phyloP scores from a whole-genome alignment of 2,113 vertebrate species.

The Seriola quinqueradiata region DNA sequence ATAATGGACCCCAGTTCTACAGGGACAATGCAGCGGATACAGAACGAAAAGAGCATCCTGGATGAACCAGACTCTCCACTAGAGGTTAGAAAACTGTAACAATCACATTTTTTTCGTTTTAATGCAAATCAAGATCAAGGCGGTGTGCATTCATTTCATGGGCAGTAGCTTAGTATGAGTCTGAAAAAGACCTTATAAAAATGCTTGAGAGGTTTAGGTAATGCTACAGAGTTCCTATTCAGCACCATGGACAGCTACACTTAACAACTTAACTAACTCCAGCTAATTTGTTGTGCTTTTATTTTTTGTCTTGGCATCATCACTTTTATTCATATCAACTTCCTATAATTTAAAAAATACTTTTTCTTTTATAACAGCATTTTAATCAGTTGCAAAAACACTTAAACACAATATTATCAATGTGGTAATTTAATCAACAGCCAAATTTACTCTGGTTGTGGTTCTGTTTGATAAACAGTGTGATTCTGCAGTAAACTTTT shows the following conservation, averaged over 20 bases:
- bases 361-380: rapidly evolving
- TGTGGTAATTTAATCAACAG: background rate
- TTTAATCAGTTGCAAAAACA: background rate
- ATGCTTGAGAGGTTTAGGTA: rapidly evolving
- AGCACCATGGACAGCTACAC: conserved; percentile 50
- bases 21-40: background rate
- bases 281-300: background rate
- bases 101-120: background rate
- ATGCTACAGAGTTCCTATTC: rapidly evolving
- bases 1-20: conserved; percentile 6
- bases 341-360: background rate
- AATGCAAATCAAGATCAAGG: no score
- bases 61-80: conserved; percentile 6
- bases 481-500: background rate
- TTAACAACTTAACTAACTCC: rapidly evolving
- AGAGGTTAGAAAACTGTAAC: conserved; percentile 28
- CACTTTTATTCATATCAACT: rapidly evolving
- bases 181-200: rapidly evolving
- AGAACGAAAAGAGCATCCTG: conserved; percentile 1
- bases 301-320: rapidly evolving
- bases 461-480: background rate
- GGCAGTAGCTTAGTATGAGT: rapidly evolving
- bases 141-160: background rate
- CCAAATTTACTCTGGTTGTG: background rate
- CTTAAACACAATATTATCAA: rapidly evolving